Evolutionary conservation across 2,797 vertebrate genomes (phyloP).

Genomic region (Darevskia nairensis): DNA sequence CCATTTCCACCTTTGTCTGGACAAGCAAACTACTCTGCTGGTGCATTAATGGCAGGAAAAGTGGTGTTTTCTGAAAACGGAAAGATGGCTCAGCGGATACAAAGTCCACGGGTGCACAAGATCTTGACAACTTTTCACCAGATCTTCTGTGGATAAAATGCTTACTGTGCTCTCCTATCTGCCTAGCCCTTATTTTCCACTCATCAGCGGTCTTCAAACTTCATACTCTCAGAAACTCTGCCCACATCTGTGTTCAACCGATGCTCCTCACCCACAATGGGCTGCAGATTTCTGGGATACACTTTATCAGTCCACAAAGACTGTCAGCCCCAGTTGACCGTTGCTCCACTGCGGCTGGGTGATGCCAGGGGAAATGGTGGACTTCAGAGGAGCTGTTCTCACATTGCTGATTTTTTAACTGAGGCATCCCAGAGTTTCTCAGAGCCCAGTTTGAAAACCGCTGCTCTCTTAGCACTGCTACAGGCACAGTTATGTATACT

Average conservation of each 20-base stretch:
- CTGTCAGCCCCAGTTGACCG: background rate
- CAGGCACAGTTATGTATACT: conserved; percentile 58
- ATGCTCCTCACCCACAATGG: no score
- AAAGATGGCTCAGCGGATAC: conserved; percentile 17
- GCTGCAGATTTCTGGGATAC: background rate
- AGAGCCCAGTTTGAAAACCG: conserved; percentile 2
- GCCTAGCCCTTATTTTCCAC: conserved; percentile 60
- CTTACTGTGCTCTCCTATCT: conserved; percentile 7
- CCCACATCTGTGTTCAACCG: background rate
- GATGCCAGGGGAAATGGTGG: background rate
- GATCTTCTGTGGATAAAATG: conserved; percentile 34
- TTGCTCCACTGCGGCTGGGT: background rate
- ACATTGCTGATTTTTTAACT: background rate
- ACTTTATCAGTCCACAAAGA: background rate
- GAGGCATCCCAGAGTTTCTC: background rate
- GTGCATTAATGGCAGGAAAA: conserved; percentile 12
- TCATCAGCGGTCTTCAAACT: background rate
- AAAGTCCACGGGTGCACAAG: background rate
- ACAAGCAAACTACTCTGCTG: background rate
- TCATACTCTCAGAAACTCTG: background rate
- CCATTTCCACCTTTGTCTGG: background rate
- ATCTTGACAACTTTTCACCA: conserved; percentile 4
- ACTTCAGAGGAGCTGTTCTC: background rate
- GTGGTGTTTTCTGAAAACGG: conserved; percentile 6
- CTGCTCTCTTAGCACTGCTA: conserved; percentile 25